These are phyloP conservation scores for Drosophila ohnishii DNA, from an alignment of 1,140 invertebrate species.

Conservation along the genomic window DNA sequence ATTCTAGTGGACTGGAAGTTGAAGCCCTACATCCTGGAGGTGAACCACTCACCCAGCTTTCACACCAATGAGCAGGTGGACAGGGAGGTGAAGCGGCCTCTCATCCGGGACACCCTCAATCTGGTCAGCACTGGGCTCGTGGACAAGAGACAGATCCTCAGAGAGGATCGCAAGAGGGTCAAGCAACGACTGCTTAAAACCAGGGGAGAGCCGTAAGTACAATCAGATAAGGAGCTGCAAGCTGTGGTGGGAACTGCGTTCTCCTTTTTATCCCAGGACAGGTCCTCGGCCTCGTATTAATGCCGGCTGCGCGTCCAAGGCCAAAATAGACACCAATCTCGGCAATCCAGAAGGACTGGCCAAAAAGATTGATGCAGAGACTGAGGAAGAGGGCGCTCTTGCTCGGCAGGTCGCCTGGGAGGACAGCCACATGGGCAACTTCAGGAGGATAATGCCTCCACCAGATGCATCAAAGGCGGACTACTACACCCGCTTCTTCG, in stretches of 20 bases:
- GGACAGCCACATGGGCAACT: constrained; percentile 90
- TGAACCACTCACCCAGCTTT: constrained; percentile 96
- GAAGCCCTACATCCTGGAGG: constrained; percentile 94
- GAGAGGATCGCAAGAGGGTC: constrained; percentile 88
- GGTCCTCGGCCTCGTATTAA: constrained; percentile 24
- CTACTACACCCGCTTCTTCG: constrained; percentile 84
- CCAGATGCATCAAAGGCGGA: constrained; percentile 41
- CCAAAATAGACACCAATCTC: constrained; percentile 5
- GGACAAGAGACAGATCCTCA: constrained; percentile 89
- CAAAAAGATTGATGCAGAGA: not conserved
- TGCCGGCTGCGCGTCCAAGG: constrained; percentile 7
- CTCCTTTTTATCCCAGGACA: constrained; percentile 1
- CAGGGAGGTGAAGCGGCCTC: constrained; percentile 91
- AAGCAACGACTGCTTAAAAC: constrained; percentile 86
- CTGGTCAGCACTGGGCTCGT: constrained; percentile 92
- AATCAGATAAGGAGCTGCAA: not conserved
- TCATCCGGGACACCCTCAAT: constrained; percentile 92
- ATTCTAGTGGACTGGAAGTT: constrained; percentile 92
- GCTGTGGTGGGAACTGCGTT: no score
- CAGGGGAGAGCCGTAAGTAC: constrained; percentile 63
- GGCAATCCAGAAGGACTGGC: not conserved
- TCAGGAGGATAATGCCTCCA: constrained; percentile 82
- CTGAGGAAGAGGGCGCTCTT: constrained; percentile 70
- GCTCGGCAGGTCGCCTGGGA: constrained; percentile 90
- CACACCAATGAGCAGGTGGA: constrained; percentile 93